phyloP scores from a whole-genome alignment of 1,140 invertebrate species.

The Tribolium madens region DNA sequence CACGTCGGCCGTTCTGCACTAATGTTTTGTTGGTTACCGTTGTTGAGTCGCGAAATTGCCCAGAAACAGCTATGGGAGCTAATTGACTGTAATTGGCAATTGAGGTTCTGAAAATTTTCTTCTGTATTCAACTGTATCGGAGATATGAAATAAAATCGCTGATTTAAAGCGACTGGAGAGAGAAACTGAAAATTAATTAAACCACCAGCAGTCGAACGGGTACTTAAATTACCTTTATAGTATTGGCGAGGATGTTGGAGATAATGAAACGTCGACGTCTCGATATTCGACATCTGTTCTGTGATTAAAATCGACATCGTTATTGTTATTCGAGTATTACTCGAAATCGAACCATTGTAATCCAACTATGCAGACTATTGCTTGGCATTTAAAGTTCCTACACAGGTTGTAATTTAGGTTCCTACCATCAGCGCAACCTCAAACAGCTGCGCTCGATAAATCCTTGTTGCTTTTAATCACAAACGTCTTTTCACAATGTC shows the following conservation, averaged over 20 bases:
- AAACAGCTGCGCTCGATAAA: conserved; percentile 40
- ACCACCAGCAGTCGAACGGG: background rate
- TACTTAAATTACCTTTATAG: conserved; percentile 43
- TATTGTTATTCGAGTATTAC: conserved; percentile 54
- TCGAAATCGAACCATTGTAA: conserved; percentile 50
- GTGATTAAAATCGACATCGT: conserved; percentile 53
- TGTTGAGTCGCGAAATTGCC: conserved; percentile 47
- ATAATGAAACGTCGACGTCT: conserved; percentile 56
- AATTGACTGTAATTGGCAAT: conserved; percentile 20
- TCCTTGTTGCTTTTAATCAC: conserved; percentile 19
- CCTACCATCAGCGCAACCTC: conserved; percentile 9
- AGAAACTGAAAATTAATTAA: conserved; percentile 38
- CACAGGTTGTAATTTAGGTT: conserved; percentile 44
- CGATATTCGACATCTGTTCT: conserved; percentile 53
- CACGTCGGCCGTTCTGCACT: conserved; percentile 30
- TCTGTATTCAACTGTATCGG: background rate
- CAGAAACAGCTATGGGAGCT: conserved; percentile 17
- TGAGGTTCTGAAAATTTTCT: background rate
- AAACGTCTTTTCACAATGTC: background rate
- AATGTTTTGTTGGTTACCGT: conserved; percentile 46
- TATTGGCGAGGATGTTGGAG: conserved; percentile 7
- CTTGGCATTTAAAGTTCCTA: conserved; percentile 43
- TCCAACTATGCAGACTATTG: conserved; percentile 54
- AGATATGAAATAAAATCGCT: too few relatives aligned
- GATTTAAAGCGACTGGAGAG: too few relatives aligned